A percentile compares a stretch with the other conserved stretches of the same genome.
Evolutionary conservation across 2,888 invertebrate genomes (phyloP).

Genomic region (Agelastica alni): DNA sequence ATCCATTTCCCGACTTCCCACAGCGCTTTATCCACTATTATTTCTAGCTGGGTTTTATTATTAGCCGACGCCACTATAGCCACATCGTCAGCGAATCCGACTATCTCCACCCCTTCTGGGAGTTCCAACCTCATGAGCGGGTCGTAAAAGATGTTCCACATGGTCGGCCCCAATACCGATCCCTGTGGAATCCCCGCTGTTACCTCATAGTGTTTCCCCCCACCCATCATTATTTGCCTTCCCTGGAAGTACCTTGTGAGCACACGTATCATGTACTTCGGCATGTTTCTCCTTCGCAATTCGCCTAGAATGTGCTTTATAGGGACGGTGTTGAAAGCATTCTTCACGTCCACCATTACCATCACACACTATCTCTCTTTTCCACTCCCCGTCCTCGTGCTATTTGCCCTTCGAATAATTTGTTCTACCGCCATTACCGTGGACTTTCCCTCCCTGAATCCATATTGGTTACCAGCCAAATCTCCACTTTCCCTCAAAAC

Average conservation of each 20-base stretch:
- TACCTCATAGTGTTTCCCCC: no score
- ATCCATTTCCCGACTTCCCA: neutral
- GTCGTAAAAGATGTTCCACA: no score
- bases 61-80: neutral
- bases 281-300: neutral
- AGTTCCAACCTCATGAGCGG: no score
- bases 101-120: neutral
- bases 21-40: neutral
- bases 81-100: no score
- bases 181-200: no score
- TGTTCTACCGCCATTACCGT: slow-evolving; percentile 14
- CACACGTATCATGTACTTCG: neutral
- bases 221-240: neutral
- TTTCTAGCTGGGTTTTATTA: neutral
- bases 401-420: neutral
- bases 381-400: neutral
- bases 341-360: slow-evolving; percentile 12
- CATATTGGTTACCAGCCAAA: no score
- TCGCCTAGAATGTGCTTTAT: neutral
- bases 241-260: neutral
- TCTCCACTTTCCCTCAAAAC: slow-evolving; percentile 8
- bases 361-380: slow-evolving; percentile 6
- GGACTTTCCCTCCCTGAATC: no score
- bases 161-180: no score
- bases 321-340: slow-evolving; percentile 21